These are phyloP conservation scores for Trachymyrmex cornetzi DNA, from an alignment of 1,140 invertebrate genomes.

Conservation along the genomic window DNA sequence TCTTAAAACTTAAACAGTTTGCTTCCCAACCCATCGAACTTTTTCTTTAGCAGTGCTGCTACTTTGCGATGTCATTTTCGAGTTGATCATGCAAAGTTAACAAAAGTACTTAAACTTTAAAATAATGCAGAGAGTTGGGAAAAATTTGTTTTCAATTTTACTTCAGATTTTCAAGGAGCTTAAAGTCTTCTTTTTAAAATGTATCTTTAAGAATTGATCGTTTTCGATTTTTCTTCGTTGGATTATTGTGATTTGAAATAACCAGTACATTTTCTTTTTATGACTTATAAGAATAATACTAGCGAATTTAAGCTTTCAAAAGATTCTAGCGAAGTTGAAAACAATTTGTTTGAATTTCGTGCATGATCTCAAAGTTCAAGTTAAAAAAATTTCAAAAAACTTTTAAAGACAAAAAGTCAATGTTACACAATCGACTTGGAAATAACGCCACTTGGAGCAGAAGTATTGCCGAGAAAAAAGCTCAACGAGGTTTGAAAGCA, in stretches of 20 bases:
- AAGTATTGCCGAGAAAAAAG: conserved; percentile 18
- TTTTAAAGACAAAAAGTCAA: conserved; percentile 12
- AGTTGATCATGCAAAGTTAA: conserved; percentile 20
- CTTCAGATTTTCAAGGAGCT: neutral
- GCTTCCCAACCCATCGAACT: neutral
- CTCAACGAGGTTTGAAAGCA: neutral
- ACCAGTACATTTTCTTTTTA: neutral
- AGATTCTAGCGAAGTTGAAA: conserved; percentile 8
- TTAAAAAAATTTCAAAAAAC: conserved; percentile 24
- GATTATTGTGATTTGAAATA: conserved; percentile 14
- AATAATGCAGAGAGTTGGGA: neutral
- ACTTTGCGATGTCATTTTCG: neutral
- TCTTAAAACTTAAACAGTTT: neutral
- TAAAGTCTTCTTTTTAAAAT: conserved; percentile 4
- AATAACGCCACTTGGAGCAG: conserved; percentile 28
- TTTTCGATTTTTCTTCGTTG: conserved; percentile 1
- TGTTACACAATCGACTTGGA: conserved; percentile 21
- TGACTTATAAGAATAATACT: neutral
- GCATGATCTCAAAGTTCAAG: neutral
- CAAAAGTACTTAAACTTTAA: conserved; percentile 21
- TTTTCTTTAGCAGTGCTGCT: neutral
- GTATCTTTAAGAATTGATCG: neutral
- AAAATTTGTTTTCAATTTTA: conserved; percentile 25
- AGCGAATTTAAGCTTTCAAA: neutral
- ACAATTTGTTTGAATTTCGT: conserved; percentile 24